These are phyloP conservation scores for Pseudomyrmex cubaensis DNA, from an alignment of 1,140 invertebrate species.

Conservation along the genomic window DNA sequence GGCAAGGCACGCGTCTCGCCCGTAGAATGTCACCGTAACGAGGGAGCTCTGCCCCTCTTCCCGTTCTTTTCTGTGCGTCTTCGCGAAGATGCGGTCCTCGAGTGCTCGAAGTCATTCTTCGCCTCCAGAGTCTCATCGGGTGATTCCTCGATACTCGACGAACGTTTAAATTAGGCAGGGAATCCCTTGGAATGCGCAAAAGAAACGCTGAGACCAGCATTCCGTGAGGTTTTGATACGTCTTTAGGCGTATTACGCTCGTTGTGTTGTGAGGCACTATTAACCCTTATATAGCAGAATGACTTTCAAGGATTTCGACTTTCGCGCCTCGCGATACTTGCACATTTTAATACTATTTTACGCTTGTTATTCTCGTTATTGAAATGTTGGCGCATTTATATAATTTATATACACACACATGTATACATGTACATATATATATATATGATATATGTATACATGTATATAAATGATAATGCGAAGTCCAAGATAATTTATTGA, in stretches of 20 bases:
- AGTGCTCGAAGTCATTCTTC: constrained; percentile 49
- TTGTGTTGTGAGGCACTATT: constrained; percentile 72
- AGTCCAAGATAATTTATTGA: too few relatives aligned
- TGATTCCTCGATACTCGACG: constrained; percentile 76
- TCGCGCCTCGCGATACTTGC: constrained; percentile 64
- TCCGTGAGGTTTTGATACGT: constrained; percentile 81
- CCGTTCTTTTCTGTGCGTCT: constrained; percentile 9
- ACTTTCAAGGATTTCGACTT: constrained; percentile 67
- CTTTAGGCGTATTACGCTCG: constrained; percentile 76
- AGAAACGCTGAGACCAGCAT: constrained; percentile 79
- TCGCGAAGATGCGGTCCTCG: constrained; percentile 39
- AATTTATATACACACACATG: neutral
- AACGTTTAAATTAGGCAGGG: constrained; percentile 84
- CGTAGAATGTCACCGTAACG: constrained; percentile 85
- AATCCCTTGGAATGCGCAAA: constrained; percentile 82
- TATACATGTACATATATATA: neutral
- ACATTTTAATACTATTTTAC: constrained; percentile 63
- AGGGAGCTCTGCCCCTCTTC: constrained; percentile 69
- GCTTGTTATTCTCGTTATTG: neutral
- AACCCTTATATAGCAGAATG: constrained; percentile 80
- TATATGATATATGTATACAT: neutral
- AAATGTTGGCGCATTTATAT: neutral
- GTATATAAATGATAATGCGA: too few relatives aligned
- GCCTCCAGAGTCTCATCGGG: constrained; percentile 69
- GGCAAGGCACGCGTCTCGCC: constrained; percentile 84